Evolutionary conservation across 2,113 vertebrate species (phyloP).

Genomic region (Salminus brasiliensis): DNA sequence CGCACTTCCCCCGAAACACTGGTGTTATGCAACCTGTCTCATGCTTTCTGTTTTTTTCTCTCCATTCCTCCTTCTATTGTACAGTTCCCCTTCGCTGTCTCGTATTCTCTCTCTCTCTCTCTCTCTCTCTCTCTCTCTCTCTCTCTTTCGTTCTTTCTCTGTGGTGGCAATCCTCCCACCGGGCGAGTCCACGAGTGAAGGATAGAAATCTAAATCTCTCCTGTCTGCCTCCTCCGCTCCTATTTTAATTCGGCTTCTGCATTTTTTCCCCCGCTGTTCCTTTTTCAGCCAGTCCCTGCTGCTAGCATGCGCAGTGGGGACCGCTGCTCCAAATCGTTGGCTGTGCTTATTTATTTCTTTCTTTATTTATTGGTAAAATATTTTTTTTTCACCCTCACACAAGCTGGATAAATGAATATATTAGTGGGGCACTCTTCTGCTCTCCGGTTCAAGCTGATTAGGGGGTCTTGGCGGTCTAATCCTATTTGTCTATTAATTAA

Average conservation of each 20-base stretch:
- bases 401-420: constrained; percentile 10
- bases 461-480: constrained; percentile 24
- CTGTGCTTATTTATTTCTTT: neutral
- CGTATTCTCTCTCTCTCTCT: neutral
- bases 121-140: neutral
- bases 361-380: neutral
- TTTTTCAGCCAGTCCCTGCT: constrained; percentile 13
- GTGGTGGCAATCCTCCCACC: neutral
- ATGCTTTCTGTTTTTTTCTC: neutral
- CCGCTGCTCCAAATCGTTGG: neutral
- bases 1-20: constrained; percentile 5
- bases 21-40: constrained; percentile 31
- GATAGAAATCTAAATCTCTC: neutral
- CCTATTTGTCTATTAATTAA: constrained; percentile 32
- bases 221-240: neutral
- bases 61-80: neutral
- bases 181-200: neutral
- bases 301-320: neutral
- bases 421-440: neutral
- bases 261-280: constrained; percentile 1
- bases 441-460: constrained; percentile 31
- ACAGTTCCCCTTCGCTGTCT: neutral
- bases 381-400: neutral
- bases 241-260: neutral
- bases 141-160: neutral